phyloP scores from a whole-genome alignment of 2,888 invertebrate species.

The Amphipoea lucens region DNA sequence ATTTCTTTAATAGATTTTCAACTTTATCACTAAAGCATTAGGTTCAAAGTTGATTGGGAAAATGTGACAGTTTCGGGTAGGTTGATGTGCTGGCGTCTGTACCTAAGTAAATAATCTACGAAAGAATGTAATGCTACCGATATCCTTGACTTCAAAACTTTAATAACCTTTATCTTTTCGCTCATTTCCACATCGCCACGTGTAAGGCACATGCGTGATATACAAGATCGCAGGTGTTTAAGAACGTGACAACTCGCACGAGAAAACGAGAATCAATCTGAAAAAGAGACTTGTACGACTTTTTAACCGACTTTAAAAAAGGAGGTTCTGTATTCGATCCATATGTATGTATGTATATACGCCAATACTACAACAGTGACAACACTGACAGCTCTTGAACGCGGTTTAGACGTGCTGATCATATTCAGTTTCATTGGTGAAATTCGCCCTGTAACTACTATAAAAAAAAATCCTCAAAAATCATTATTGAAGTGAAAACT shows the following conservation, averaged over 20 bases:
- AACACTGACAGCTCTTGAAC: neutral
- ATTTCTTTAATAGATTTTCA: too few relatives aligned
- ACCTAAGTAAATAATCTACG: constrained; percentile 2
- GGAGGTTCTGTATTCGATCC: too few relatives aligned
- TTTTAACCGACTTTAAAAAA: neutral
- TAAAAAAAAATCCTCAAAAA: neutral
- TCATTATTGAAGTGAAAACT: neutral
- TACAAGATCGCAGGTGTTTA: constrained; percentile 42
- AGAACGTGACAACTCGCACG: constrained; percentile 33
- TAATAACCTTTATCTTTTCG: constrained; percentile 53
- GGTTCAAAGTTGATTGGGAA: too few relatives aligned
- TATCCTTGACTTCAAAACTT: constrained; percentile 31
- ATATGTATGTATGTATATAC: too few relatives aligned
- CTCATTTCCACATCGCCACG: constrained; percentile 51
- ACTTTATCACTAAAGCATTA: too few relatives aligned
- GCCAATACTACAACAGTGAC: too few relatives aligned
- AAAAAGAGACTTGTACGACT: neutral
- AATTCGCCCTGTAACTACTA: neutral
- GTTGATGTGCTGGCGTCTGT: too few relatives aligned
- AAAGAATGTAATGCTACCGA: constrained; percentile 26
- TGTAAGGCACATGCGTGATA: constrained; percentile 36
- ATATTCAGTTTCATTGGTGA: neutral
- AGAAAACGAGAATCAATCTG: neutral
- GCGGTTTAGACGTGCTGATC: neutral
- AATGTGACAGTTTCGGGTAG: too few relatives aligned